Percentiles rank a stretch among this genome's conserved stretches.
Conservation (phyloP, 2,113 vertebrate species). For the Hippocampus comes region DNA sequence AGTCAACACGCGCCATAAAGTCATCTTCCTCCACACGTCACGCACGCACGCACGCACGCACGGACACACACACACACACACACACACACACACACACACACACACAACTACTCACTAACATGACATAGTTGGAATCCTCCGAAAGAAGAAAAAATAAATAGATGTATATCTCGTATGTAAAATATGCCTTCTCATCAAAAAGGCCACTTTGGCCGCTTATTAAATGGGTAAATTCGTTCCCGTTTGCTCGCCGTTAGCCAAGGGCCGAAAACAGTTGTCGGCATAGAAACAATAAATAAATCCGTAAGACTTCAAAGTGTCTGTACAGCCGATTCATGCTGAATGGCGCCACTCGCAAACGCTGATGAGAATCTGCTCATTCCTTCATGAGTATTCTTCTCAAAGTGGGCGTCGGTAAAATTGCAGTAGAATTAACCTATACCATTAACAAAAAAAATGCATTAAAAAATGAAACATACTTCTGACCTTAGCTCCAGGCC, state of each 20-base stretch:
- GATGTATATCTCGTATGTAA: conserved; percentile 54
- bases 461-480: too few relatives aligned
- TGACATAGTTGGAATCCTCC: conserved; percentile 37
- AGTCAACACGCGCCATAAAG: neutral
- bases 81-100: too few relatives aligned
- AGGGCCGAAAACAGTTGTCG: conserved; percentile 45
- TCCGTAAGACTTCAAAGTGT: conserved; percentile 69
- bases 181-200: conserved; percentile 44
- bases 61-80: neutral
- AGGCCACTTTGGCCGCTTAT: too few relatives aligned
- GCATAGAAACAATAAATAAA: conserved; percentile 54
- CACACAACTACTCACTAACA: neutral
- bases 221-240: conserved; percentile 47
- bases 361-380: conserved; percentile 9
- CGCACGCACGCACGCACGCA: neutral
- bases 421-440: too few relatives aligned
- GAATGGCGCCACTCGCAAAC: neutral
- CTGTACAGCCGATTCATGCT: conserved; percentile 4
- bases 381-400: neutral
- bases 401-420: too few relatives aligned
- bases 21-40: neutral
- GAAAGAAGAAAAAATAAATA: conserved; percentile 58
- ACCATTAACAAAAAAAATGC: too few relatives aligned
- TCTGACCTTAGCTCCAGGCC: too few relatives aligned
- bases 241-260: conserved; percentile 21